Evolutionary conservation across 2,113 vertebrate species (phyloP).

Genomic region (Triplophysa dalaica): DNA sequence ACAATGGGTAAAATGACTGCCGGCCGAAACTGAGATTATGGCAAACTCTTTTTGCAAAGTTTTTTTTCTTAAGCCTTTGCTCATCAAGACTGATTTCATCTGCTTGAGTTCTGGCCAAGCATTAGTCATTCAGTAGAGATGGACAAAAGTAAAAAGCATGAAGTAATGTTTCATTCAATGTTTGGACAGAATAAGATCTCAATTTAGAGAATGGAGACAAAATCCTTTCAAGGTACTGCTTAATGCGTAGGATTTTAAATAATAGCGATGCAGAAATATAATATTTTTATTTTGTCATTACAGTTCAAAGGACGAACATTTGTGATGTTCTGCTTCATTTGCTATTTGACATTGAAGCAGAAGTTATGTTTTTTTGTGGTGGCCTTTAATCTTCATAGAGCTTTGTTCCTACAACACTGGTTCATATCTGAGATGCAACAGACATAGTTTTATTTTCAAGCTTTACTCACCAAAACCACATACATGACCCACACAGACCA

Average conservation of each 20-base stretch:
- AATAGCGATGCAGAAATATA: background rate
- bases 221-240: background rate
- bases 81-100: constrained; percentile 54
- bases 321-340: background rate
- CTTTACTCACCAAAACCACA: constrained; percentile 6
- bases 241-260: background rate
- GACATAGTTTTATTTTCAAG: background rate
- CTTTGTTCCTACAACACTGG: background rate
- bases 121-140: constrained; percentile 22
- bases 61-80: constrained; percentile 58
- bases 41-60: constrained; percentile 32
- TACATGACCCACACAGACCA: constrained; percentile 7
- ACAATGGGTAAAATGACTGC: constrained; percentile 30
- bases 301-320: background rate
- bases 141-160: constrained; percentile 47
- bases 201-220: constrained; percentile 44
- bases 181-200: constrained; percentile 35
- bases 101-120: constrained; percentile 51
- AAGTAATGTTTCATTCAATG: constrained; percentile 38
- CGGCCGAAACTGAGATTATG: constrained; percentile 43
- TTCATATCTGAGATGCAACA: background rate
- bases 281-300: background rate
- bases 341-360: background rate
- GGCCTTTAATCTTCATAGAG: constrained; percentile 8
- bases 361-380: background rate